These are phyloP conservation scores for Darevskia nairensis DNA, from an alignment of 2,797 vertebrate genomes.

Conservation along the genomic window DNA sequence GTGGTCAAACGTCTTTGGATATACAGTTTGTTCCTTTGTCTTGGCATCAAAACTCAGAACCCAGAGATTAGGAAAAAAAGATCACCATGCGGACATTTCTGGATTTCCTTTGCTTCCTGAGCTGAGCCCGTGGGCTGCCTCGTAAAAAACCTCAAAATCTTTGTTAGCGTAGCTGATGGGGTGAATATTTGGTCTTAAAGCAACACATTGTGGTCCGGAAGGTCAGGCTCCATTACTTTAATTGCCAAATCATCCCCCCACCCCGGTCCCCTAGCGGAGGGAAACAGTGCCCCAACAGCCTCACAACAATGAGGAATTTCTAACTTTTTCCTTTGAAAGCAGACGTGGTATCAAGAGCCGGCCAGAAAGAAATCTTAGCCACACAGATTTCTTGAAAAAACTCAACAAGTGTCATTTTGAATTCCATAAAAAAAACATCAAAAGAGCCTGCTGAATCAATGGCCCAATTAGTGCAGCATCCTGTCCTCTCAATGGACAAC, in stretches of 20 bases:
- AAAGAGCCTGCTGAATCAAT: no score
- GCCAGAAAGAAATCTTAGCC: not conserved
- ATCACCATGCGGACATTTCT: constrained; percentile 69
- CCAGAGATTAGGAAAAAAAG: constrained; percentile 66
- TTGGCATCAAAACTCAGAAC: constrained; percentile 71
- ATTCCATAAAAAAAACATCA: no score
- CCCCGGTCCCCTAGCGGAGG: fast-evolving
- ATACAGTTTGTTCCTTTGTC: constrained; percentile 77
- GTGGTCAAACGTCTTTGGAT: constrained; percentile 68
- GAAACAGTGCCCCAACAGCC: fast-evolving
- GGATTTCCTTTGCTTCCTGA: constrained; percentile 62
- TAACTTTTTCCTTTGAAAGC: not conserved
- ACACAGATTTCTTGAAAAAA: not conserved
- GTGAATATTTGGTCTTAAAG: constrained; percentile 58
- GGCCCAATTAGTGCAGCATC: no score
- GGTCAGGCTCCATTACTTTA: constrained; percentile 24
- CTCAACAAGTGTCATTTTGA: no score
- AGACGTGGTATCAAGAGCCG: not conserved
- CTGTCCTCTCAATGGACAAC: no score
- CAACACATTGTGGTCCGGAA: constrained; percentile 21
- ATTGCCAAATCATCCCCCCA: constrained; percentile 4
- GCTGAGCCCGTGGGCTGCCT: not conserved
- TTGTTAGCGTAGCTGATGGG: constrained; percentile 12
- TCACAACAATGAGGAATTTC: fast-evolving
- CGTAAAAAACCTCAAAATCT: not conserved